phyloP scores from a whole-genome alignment of 2,797 vertebrate species.

The Anisognathus igniventris region DNA sequence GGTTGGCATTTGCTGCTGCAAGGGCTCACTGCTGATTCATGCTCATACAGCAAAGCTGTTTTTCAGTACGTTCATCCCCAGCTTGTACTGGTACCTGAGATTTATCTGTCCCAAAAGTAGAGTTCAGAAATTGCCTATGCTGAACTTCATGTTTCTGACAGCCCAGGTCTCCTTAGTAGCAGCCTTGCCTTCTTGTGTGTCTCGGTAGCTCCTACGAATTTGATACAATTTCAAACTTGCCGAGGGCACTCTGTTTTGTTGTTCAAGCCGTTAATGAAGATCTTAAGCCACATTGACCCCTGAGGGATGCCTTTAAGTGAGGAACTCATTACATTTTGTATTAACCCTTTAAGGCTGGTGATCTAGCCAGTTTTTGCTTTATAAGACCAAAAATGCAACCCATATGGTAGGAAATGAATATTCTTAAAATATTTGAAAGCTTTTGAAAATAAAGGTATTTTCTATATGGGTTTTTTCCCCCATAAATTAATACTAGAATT shows the following conservation, averaged over 20 bases:
- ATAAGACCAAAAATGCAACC: background rate
- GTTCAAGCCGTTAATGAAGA: background rate
- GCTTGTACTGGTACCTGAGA: background rate
- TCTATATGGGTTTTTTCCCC: background rate
- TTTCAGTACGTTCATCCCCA: fast-evolving
- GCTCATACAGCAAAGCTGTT: background rate
- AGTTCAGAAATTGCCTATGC: background rate
- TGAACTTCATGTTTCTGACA: background rate
- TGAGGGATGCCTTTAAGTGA: background rate
- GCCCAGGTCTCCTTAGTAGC: background rate
- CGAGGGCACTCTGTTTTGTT: background rate
- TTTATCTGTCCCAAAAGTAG: background rate
- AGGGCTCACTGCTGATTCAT: background rate
- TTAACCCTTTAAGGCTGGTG: background rate
- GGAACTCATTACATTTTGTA: background rate
- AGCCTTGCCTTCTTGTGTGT: background rate
- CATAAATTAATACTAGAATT: background rate
- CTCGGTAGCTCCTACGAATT: background rate
- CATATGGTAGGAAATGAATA: background rate
- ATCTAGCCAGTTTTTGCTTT: background rate
- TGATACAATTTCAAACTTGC: background rate
- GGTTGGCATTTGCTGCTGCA: background rate
- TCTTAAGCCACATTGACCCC: background rate
- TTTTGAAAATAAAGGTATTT: background rate
- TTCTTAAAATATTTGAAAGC: background rate